Base-by-base conservation (phyloP, 2,888 invertebrate genomes). In the Vesta saturnalis region DNA sequence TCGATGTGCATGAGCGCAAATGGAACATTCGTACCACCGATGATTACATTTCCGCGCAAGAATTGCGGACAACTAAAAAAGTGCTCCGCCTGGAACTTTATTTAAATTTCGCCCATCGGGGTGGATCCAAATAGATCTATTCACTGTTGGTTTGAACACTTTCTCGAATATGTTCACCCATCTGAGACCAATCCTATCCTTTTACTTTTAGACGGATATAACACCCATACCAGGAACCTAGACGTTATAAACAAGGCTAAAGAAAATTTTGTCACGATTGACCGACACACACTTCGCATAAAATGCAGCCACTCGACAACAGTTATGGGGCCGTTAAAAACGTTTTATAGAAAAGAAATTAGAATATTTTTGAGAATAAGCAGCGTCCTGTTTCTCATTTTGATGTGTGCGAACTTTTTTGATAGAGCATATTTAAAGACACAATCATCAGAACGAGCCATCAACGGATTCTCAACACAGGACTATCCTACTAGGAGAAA, bases 61-160 rank as follows among this genome's bases (percentile, higher is more conserved):
- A n/a, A n/a, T n/a, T n/a, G n/a, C n/a, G n/a, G 76, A 60, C 79
- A 79, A 6, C 75, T 79, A 67, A 80, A 77, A 39, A 66, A 57
- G 2, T 19, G 18, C n/a, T n/a, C n/a, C n/a, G n/a, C n/a, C n/a
- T n/a, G n/a, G n/a, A n/a, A n/a, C n/a, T n/a, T n/a, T n/a, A 19
- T 64, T 52, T 52, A 67, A 21, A n/a, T 78, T 72, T 55, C 72
- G 77, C 65, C 55, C 63, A 47, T 69, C 66, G 54, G 77, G 77
- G 3, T 80, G 78, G 80, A 80, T 82, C 72, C 76, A 76, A 56
- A 57, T 72, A 16, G 78, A 81, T 4, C 72, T 79, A 47, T 81
- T 81, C 74, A 56, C 72, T 1, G 65, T 74, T 82, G 80, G 80
- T 80, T 83, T 68, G 70, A 78, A 54, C 80, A 84, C 75, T 85